Conservation (phyloP, 2,113 vertebrate genomes). For the Paraplagusia blochii region DNA sequence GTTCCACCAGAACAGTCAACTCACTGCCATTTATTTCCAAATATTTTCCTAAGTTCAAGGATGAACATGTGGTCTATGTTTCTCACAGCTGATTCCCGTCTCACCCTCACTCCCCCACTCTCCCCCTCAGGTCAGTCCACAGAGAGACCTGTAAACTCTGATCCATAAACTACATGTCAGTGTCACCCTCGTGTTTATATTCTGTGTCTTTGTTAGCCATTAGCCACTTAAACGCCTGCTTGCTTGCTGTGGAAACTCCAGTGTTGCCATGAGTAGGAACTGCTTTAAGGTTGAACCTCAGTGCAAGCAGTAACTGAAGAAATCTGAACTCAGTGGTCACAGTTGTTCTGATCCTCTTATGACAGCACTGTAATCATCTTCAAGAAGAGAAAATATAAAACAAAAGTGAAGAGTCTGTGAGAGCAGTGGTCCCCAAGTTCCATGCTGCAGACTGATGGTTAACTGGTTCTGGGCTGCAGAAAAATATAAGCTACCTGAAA, state of each 20-base stretch:
- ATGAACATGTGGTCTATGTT: slow-evolving; percentile 63
- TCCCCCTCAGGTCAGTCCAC: slow-evolving; percentile 7
- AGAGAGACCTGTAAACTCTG: slow-evolving; percentile 36
- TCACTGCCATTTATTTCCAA: slow-evolving; percentile 55
- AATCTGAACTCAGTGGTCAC: slow-evolving; percentile 55
- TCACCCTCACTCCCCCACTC: no score
- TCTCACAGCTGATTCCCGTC: slow-evolving; percentile 49
- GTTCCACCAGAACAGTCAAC: slow-evolving; percentile 33
- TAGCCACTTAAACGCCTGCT: slow-evolving; percentile 51
- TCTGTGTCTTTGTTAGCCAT: slow-evolving; percentile 46
- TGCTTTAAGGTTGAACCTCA: slow-evolving; percentile 17
- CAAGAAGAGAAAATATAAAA: slow-evolving; percentile 27
- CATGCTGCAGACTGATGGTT: no score
- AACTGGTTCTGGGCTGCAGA: no score
- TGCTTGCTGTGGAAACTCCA: slow-evolving; percentile 38
- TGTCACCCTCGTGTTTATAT: slow-evolving; percentile 58
- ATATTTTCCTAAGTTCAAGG: slow-evolving; percentile 56
- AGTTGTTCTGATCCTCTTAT: slow-evolving; percentile 32
- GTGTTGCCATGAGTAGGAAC: slow-evolving; percentile 20
- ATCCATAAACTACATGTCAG: slow-evolving; percentile 59
- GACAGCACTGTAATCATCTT: slow-evolving; percentile 15
- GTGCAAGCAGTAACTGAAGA: slow-evolving; percentile 10
- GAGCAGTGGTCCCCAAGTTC: no score
- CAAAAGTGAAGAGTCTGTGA: slow-evolving; percentile 33
- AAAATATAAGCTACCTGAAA: no score